phyloP scores from a whole-genome alignment of 2,797 vertebrate species.

The Acrocephalus scirpaceus region DNA sequence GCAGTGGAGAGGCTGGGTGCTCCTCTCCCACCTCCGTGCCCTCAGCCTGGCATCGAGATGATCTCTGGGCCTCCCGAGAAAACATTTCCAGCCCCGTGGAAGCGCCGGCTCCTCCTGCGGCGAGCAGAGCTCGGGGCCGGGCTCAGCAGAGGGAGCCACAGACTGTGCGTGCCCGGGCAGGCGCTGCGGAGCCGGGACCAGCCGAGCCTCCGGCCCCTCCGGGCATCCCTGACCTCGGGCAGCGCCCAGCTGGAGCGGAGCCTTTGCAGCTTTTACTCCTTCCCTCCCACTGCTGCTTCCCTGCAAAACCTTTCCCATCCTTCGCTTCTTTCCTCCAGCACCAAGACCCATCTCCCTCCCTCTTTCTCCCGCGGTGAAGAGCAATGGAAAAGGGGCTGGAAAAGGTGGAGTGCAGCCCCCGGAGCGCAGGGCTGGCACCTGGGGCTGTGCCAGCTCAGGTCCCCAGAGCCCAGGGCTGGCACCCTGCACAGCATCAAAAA shows the following conservation, averaged over 20 bases:
- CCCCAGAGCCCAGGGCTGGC: neutral
- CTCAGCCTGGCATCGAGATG: neutral
- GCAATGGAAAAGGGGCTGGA: neutral
- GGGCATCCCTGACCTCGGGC: neutral
- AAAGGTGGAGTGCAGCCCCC: neutral
- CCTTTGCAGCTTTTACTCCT: accelerated
- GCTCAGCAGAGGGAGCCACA: conserved; percentile 64
- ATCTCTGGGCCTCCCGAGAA: too few species aligned
- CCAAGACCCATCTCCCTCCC: accelerated
- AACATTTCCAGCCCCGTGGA: accelerated
- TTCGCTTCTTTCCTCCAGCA: neutral
- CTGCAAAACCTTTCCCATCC: neutral
- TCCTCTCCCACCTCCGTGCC: accelerated
- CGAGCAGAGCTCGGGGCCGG: neutral
- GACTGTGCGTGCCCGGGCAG: neutral
- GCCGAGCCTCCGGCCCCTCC: neutral
- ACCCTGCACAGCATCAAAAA: accelerated
- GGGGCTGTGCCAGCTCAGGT: accelerated
- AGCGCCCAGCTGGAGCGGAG: neutral
- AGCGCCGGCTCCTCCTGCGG: neutral
- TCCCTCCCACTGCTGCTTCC: neutral
- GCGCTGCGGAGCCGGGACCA: neutral
- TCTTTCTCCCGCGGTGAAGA: accelerated
- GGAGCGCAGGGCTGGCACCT: accelerated
- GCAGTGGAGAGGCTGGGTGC: neutral